Conservation (phyloP, 1,140 invertebrate species). For the Oscheius sp. region DNA sequence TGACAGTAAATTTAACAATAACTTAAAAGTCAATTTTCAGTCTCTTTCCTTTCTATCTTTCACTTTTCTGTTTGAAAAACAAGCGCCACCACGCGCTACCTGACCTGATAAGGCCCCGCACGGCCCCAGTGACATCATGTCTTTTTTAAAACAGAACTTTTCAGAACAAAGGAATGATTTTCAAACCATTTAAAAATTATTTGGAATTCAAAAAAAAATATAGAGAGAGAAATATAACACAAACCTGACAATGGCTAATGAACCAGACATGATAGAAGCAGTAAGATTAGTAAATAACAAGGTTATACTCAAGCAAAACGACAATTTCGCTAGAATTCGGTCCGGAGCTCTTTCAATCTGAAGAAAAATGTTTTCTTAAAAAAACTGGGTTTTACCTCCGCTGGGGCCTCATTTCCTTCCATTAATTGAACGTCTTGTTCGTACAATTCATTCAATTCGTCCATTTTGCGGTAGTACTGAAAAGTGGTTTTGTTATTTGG, state of each 20-base stretch:
- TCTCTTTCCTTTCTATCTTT: too few species aligned
- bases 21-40: too few species aligned
- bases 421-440: not conserved
- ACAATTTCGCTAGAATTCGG: constrained; percentile 15
- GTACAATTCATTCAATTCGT: not conserved
- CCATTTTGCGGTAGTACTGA: constrained; percentile 1
- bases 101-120: too few species aligned
- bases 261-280: constrained; percentile 38
- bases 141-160: not conserved
- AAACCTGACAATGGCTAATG: constrained; percentile 42
- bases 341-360: constrained; percentile 23
- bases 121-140: not conserved
- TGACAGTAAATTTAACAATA: too few species aligned
- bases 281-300: constrained; percentile 36
- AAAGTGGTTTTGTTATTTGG: not conserved
- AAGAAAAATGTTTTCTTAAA: not conserved
- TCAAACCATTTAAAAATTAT: not conserved
- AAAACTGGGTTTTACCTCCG: not conserved
- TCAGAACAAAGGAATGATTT: not conserved
- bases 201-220: not conserved
- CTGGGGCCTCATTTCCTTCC: not conserved
- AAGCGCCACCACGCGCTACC: too few species aligned
- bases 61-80: too few species aligned
- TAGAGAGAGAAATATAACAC: constrained; percentile 4
- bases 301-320: constrained; percentile 21